Conservation (phyloP, 2,113 vertebrate species). For the Oryctolagus cuniculus region DNA sequence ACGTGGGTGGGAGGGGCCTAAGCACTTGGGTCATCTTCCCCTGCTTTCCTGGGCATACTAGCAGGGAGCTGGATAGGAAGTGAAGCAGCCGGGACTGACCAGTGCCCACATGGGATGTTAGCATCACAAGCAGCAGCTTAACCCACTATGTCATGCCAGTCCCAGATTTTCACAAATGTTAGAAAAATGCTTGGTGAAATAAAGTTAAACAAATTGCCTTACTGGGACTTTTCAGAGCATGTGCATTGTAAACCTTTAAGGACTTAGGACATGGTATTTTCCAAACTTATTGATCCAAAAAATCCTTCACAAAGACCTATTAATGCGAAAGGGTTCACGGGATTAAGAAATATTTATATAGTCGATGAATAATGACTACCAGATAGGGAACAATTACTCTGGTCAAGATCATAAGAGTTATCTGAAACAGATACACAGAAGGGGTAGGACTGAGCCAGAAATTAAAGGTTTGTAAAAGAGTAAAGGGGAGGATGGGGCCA, state of each 20-base stretch:
- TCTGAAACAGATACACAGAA: conserved; percentile 13
- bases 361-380: conserved; percentile 24
- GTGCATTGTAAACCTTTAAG: background rate
- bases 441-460: background rate
- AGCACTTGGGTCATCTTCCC: too few species aligned
- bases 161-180: background rate
- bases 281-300: conserved; percentile 46
- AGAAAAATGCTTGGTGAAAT: conserved; percentile 31
- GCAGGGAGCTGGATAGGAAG: too few species aligned
- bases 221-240: background rate
- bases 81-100: too few species aligned
- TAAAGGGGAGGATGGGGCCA: background rate
- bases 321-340: conserved; percentile 4
- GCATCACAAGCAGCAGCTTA: too few species aligned
- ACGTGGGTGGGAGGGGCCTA: too few species aligned
- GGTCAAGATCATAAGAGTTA: conserved; percentile 22
- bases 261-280: background rate
- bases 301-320: background rate
- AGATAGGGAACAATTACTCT: conserved; percentile 40
- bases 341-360: conserved; percentile 21
- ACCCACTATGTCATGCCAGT: too few species aligned
- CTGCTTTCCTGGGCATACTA: too few species aligned
- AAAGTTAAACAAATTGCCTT: conserved; percentile 41
- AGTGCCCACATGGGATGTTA: too few species aligned
- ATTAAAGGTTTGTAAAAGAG: conserved; percentile 22